Percentiles rank a stretch among this genome's conserved stretches.
Conservation (phyloP, 2,888 invertebrate genomes). For the Hartigia nigra region DNA sequence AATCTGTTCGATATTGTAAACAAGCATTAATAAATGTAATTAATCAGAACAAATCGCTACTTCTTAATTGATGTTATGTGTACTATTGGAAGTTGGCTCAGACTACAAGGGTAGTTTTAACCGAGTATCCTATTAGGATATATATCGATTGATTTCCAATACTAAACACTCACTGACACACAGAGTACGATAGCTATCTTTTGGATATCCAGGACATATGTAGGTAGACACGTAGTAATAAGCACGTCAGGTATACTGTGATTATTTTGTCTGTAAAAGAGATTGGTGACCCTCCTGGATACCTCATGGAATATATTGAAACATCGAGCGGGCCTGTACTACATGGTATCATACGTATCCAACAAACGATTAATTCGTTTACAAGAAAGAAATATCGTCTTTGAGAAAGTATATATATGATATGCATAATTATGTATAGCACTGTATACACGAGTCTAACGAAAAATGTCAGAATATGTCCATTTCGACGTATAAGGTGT, state of each 20-base stretch:
- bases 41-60: background rate
- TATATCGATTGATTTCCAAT: background rate
- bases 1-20: no score
- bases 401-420: background rate
- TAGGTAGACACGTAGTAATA: background rate
- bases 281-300: no score
- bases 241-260: background rate
- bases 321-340: background rate
- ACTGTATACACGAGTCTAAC: background rate
- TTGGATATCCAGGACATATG: background rate
- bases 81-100: background rate
- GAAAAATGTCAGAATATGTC: background rate
- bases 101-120: background rate
- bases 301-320: background rate
- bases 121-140: background rate
- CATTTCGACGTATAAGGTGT: background rate
- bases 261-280: background rate
- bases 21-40: background rate
- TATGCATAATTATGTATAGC: background rate
- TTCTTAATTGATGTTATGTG: no score
- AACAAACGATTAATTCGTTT: background rate
- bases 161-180: background rate
- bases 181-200: background rate
- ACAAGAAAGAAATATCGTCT: background rate
- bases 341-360: background rate